phyloP scores from a whole-genome alignment of 2,888 invertebrate genomes.

The Dicycla oo region DNA sequence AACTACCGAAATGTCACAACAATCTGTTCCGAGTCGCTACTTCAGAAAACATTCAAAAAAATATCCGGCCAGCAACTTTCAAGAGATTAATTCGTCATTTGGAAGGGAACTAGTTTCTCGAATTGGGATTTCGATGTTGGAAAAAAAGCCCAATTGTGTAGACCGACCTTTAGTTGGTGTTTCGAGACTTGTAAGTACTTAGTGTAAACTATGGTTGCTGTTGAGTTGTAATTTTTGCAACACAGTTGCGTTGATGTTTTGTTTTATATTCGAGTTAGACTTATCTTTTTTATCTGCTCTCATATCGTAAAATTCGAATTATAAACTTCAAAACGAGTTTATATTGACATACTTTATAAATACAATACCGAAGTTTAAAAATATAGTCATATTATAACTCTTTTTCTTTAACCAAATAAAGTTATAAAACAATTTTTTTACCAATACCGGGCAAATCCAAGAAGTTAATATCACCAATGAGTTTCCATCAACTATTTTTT shows the following conservation, averaged over 20 bases:
- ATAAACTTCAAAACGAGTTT: too few species aligned
- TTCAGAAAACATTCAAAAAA: conserved; percentile 79
- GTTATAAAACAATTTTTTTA: too few species aligned
- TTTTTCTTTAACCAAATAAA: too few species aligned
- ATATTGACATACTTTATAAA: too few species aligned
- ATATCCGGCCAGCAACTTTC: conserved; percentile 78
- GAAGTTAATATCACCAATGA: too few species aligned
- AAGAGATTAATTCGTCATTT: conserved; percentile 90
- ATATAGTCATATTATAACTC: too few species aligned
- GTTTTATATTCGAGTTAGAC: too few species aligned
- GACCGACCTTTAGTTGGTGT: conserved; percentile 41
- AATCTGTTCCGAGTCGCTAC: conserved; percentile 84
- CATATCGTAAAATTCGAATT: too few species aligned
- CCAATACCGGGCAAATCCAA: too few species aligned
- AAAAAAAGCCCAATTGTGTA: conserved; percentile 65
- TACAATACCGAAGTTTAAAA: too few species aligned
- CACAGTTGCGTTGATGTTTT: neutral
- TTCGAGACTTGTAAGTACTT: neutral
- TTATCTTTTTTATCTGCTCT: too few species aligned
- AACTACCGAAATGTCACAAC: conserved; percentile 87
- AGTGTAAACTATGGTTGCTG: neutral
- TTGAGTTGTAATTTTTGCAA: neutral
- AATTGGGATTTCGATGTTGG: conserved; percentile 68
- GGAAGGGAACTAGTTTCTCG: conserved; percentile 81
- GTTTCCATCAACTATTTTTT: too few species aligned